Evolutionary conservation across 2,797 vertebrate species (phyloP).

Genomic region (Harpagifer antarcticus): DNA sequence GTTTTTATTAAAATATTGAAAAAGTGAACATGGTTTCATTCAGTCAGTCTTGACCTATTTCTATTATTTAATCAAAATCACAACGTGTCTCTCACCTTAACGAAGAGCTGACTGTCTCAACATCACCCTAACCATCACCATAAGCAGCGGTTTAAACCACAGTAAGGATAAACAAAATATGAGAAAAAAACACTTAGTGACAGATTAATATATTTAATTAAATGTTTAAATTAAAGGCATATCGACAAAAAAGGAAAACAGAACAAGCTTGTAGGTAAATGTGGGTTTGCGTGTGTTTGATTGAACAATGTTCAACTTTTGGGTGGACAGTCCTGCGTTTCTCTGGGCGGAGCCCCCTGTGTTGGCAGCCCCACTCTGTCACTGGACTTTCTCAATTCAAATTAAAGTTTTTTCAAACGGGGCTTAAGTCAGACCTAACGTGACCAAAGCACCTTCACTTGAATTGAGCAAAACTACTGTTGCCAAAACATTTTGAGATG

Average conservation of each 20-base stretch:
- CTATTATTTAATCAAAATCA: constrained; percentile 7
- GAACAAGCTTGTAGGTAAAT: background rate
- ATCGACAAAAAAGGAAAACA: constrained; percentile 6
- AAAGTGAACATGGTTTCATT: background rate
- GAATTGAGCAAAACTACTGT: background rate
- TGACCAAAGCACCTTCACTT: background rate
- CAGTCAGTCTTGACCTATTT: background rate
- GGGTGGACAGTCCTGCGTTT: background rate
- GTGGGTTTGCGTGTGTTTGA: background rate
- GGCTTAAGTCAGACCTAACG: background rate
- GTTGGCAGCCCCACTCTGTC: too few species aligned
- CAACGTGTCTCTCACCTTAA: background rate
- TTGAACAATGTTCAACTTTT: background rate
- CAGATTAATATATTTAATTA: too few species aligned
- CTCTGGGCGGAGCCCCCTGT: background rate
- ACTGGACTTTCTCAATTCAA: background rate
- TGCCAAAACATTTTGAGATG: background rate
- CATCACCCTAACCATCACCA: too few species aligned
- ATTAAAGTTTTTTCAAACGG: background rate
- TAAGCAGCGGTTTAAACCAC: too few species aligned
- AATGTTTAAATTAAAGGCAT: too few species aligned
- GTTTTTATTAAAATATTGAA: constrained; percentile 11
- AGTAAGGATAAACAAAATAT: too few species aligned
- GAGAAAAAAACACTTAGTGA: too few species aligned
- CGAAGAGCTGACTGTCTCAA: too few species aligned